phyloP scores from a whole-genome alignment of 2,113 vertebrate species.

The Seriola quinqueradiata region DNA sequence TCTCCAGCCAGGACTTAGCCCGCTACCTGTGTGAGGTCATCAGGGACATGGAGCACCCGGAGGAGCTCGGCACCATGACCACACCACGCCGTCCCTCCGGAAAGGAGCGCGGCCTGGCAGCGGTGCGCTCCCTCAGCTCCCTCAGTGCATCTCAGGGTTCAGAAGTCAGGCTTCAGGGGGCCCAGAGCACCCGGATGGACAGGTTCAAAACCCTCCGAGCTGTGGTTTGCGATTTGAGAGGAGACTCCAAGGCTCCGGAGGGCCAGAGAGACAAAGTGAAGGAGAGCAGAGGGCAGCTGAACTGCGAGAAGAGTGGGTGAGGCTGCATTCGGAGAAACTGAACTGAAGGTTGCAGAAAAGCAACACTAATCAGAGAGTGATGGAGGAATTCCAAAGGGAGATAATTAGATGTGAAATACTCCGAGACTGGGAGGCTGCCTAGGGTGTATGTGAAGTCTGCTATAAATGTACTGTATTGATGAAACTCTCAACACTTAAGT shows the following conservation, averaged over 20 bases:
- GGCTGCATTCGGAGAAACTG: conserved; percentile 21
- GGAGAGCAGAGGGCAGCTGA: conserved; percentile 77
- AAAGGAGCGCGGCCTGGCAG: conserved; percentile 81
- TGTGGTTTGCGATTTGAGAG: conserved; percentile 75
- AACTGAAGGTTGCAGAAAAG: conserved; percentile 49
- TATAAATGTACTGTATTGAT: conserved; percentile 79
- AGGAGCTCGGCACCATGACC: conserved; percentile 70
- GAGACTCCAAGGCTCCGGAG: conserved; percentile 67
- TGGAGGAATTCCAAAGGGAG: conserved; percentile 68
- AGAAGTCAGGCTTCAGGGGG: conserved; percentile 70
- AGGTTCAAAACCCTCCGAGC: conserved; percentile 79
- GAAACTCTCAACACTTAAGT: conserved; percentile 72
- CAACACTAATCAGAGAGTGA: conserved; percentile 48
- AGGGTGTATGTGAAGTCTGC: conserved; percentile 70
- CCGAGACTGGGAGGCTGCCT: conserved; percentile 53
- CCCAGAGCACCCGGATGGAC: conserved; percentile 66
- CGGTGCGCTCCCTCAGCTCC: conserved; percentile 87
- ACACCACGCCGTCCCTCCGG: conserved; percentile 66
- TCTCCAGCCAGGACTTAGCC: conserved; percentile 82
- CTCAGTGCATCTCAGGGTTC: conserved; percentile 79
- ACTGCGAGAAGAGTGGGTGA: conserved; percentile 80
- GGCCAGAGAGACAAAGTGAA: conserved; percentile 73
- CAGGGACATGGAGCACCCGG: conserved; percentile 79
- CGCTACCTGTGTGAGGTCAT: conserved; percentile 85
- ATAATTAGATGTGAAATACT: conserved; percentile 73